Evolutionary conservation across 2,888 invertebrate species (phyloP).

Genomic region (Phortica okadai): DNA sequence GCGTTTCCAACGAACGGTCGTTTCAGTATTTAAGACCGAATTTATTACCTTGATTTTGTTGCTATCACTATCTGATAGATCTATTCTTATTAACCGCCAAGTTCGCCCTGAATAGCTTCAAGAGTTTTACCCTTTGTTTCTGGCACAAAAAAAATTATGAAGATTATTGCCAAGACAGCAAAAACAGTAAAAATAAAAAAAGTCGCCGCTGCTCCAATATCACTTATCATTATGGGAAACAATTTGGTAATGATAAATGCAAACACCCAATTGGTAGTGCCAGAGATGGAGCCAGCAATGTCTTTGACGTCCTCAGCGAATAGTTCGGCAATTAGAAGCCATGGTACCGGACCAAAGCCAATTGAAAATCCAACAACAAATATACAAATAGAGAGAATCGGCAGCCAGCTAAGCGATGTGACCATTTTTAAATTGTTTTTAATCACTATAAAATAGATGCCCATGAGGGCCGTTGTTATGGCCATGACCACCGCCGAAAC

Average conservation of each 20-base stretch:
- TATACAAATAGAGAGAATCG: conserved; percentile 83
- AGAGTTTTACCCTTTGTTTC: conserved; percentile 78
- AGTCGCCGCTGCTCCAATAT: conserved; percentile 81
- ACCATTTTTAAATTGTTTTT: conserved; percentile 72
- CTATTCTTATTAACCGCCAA: conserved; percentile 47
- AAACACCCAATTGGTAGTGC: conserved; percentile 87
- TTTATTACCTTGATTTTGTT: no score
- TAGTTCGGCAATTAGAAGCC: conserved; percentile 85
- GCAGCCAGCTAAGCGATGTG: conserved; percentile 82
- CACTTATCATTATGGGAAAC: conserved; percentile 79
- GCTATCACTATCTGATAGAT: no score
- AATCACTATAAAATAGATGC: conserved; percentile 80
- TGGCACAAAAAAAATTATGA: conserved; percentile 80
- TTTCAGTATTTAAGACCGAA: no score
- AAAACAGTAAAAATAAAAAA: conserved; percentile 85
- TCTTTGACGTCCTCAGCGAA: conserved; percentile 87
- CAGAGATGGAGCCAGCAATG: conserved; percentile 84
- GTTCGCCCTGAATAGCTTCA: conserved; percentile 62
- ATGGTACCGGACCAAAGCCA: conserved; percentile 89
- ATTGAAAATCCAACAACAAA: conserved; percentile 88
- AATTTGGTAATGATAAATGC: conserved; percentile 87
- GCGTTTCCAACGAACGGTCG: no score
- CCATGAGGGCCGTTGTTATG: conserved; percentile 82
- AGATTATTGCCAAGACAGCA: conserved; percentile 81
- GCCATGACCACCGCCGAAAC: conserved; percentile 84